A percentile compares a stretch with the other conserved stretches of the same genome.
Evolutionary conservation across 2,113 vertebrate species (phyloP).

Genomic region (Lates calcarifer): DNA sequence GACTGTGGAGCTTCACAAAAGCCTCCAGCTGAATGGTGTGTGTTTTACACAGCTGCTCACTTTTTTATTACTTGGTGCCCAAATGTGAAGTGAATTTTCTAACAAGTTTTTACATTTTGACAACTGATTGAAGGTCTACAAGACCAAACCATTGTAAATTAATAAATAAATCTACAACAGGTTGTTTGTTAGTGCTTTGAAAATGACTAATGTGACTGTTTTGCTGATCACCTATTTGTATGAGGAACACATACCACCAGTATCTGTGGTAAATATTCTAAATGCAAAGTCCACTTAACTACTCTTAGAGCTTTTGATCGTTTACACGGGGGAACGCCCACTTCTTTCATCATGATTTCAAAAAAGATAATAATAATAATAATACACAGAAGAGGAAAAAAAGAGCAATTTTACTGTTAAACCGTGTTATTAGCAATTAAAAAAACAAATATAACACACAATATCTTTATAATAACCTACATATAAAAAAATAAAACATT

Average conservation of each 20-base stretch:
- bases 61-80: background rate
- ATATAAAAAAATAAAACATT: no score
- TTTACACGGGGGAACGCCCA: no score
- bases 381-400: no score
- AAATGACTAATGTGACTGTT: background rate
- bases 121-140: background rate
- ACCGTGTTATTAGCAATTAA: no score
- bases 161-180: background rate
- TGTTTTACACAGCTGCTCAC: conserved; percentile 22
- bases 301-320: no score
- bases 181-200: no score
- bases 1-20: conserved; percentile 32
- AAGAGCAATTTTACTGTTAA: no score
- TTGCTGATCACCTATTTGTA: background rate
- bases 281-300: no score
- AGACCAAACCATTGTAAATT: background rate
- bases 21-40: conserved; percentile 24
- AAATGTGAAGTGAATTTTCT: background rate
- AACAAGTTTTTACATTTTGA: background rate
- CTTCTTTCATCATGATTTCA: no score
- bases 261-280: background rate
- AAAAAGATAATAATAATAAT: no score
- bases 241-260: background rate
- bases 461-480: no score
- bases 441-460: no score